Evolutionary conservation across 2,888 invertebrate genomes (phyloP).

Genomic region (Campoplex capitator): DNA sequence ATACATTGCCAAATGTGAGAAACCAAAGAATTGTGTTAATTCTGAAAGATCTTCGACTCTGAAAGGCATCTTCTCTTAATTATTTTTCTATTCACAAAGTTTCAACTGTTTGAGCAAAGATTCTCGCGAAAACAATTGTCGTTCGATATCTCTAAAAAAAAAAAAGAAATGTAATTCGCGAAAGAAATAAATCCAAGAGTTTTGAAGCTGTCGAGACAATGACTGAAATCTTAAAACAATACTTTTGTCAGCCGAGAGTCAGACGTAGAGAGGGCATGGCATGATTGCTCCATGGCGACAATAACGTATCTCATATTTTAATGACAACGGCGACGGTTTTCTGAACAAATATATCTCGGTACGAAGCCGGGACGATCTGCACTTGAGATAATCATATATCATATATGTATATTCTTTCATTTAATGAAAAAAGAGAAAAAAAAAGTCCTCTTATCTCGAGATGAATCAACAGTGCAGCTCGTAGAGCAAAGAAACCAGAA

Average conservation of each 20-base stretch:
- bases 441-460: constrained; percentile 24
- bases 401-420: not conserved
- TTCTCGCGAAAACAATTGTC: not conserved
- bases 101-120: not conserved
- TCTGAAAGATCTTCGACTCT: no score
- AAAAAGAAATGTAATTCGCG: not conserved
- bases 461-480: constrained; percentile 25
- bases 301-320: constrained; percentile 36
- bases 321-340: constrained; percentile 8
- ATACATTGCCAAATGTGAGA: not conserved
- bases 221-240: not conserved
- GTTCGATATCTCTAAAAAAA: not conserved
- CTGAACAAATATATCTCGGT: constrained; percentile 23
- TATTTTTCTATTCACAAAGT: not conserved
- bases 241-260: constrained; percentile 13
- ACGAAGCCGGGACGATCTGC: not conserved
- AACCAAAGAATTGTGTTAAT: not conserved
- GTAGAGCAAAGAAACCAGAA: constrained; percentile 23
- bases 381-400: constrained; percentile 25
- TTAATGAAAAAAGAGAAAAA: not conserved
- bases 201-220: constrained; percentile 6
- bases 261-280: not conserved
- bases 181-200: not conserved
- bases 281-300: not conserved
- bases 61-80: no score